These are phyloP conservation scores for Carpatolechia fugitivella DNA, from an alignment of 2,888 invertebrate species.

Conservation along the genomic window DNA sequence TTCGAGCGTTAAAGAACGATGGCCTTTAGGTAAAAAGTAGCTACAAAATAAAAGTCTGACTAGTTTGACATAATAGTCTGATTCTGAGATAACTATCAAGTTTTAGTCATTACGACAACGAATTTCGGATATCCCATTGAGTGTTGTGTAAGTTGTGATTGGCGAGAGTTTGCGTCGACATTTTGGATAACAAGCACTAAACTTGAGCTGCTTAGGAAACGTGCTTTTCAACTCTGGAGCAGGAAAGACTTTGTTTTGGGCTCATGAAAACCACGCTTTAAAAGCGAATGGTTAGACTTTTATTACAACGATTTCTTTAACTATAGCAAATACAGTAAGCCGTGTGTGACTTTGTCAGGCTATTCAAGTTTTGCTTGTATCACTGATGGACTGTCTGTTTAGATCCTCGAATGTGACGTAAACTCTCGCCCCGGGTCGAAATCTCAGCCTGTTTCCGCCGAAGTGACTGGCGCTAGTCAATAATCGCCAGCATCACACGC, in stretches of 20 bases:
- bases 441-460: constrained; percentile 58
- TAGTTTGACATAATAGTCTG: constrained; percentile 46
- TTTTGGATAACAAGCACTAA: neutral
- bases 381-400: no score
- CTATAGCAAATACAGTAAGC: no score
- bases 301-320: neutral
- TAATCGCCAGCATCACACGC: constrained; percentile 65
- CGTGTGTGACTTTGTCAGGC: no score
- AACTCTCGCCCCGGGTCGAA: constrained; percentile 37
- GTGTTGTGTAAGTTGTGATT: constrained; percentile 29
- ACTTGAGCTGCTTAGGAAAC: no score
- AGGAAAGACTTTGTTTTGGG: no score
- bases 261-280: no score
- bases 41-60: constrained; percentile 46
- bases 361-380: no score
- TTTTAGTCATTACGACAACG: constrained; percentile 57
- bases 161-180: constrained; percentile 37
- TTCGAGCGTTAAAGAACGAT: neutral
- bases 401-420: neutral
- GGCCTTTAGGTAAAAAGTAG: constrained; percentile 5
- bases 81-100: constrained; percentile 28
- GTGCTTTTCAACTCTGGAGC: no score
- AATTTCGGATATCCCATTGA: constrained; percentile 48
- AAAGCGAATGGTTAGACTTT: neutral
- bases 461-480: constrained; percentile 71